A percentile compares a stretch with the other conserved stretches of the same genome.
These are phyloP conservation scores for Parochlus steinenii DNA, from an alignment of 2,888 invertebrate species.

Conservation along the genomic window DNA sequence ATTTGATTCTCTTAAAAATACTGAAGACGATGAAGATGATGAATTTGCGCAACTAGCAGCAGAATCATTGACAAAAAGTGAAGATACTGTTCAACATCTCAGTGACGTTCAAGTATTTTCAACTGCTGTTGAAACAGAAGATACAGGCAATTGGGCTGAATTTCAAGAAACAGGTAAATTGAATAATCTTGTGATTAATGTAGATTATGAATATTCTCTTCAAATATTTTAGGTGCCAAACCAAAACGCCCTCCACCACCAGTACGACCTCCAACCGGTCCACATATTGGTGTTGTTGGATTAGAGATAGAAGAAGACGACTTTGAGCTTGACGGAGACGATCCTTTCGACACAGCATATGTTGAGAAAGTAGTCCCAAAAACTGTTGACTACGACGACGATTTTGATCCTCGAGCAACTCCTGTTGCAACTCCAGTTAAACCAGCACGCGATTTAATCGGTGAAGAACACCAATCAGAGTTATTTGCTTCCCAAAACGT, in stretches of 20 bases:
- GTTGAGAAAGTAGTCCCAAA: constrained; percentile 58
- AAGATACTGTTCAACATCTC: too few relatives aligned
- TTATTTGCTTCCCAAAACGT: constrained; percentile 1
- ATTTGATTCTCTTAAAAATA: constrained; percentile 33
- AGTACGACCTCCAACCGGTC: constrained; percentile 16
- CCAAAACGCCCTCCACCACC: constrained; percentile 27
- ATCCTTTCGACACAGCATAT: constrained; percentile 77
- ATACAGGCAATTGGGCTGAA: constrained; percentile 44
- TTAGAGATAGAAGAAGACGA: constrained; percentile 31
- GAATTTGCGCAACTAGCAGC: constrained; percentile 63
- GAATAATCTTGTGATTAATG: constrained; percentile 18
- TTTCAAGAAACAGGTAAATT: constrained; percentile 40
- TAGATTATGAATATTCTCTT: constrained; percentile 1
- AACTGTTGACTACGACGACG: constrained; percentile 33
- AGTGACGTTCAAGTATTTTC: constrained; percentile 29
- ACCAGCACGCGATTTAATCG: constrained; percentile 33
- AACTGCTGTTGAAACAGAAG: constrained; percentile 31
- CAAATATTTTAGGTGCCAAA: constrained; percentile 8
- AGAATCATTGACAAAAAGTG: constrained; percentile 50
- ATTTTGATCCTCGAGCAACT: constrained; percentile 24
- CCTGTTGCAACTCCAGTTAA: constrained; percentile 38
- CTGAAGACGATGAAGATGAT: constrained; percentile 48
- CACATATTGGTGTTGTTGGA: constrained; percentile 16
- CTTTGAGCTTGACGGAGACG: constrained; percentile 37
- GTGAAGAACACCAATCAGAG: constrained; percentile 7